Evolutionary conservation across 2,113 vertebrate species (phyloP), one percentile per base, ranked within the genome.

Genomic region (Typhlomys cinereus): DNA sequence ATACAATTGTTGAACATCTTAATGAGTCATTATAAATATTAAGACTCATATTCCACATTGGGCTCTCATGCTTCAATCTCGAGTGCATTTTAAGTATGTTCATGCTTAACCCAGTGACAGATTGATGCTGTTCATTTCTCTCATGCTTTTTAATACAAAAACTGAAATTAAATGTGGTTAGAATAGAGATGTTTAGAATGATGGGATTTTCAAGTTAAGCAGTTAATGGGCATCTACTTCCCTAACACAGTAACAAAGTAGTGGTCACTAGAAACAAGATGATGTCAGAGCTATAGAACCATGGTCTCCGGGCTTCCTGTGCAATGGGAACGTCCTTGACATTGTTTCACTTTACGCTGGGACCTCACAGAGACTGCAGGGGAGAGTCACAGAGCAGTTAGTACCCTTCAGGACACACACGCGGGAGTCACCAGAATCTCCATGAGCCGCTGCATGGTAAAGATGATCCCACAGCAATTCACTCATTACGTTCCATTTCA

Each of bases 21-120:
- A 11, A 71, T 46, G 83, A 74, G 6, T 29, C 70, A 79, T 71
- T 70, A 66, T 29, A 25, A 67, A n/a, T 74, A 59, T 34, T 48
- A 31, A 88, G 54, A 78, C 15, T 95, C 50, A 54, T 36, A 70
- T 54, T 92, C 17, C 44, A 94, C 73, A 86, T 62, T 74, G 12
- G 36, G 4, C 41, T 50, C 71, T 27, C 20, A 54, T 71, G 17
- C 41, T 31, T 14, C 48, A 90, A 36, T 64, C 39, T 64, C 83
- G 86, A 50, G 70, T 64, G 41, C 17, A 75, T 12, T 94, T 57
- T 34, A 76, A 89, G 75, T 50, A 87, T 44, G 34, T 89, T 80
- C 93, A 64, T 70, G 71, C 79, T 89, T 61, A 78, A 88, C 12
- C 81, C 69, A 73, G 15, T 78, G 57, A 82, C 57, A 78, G 92